Percentiles rank a stretch among this genome's conserved stretches.
These are phyloP conservation scores for Parascotia fuliginaria DNA, from an alignment of 2,888 invertebrate genomes.

Conservation along the genomic window DNA sequence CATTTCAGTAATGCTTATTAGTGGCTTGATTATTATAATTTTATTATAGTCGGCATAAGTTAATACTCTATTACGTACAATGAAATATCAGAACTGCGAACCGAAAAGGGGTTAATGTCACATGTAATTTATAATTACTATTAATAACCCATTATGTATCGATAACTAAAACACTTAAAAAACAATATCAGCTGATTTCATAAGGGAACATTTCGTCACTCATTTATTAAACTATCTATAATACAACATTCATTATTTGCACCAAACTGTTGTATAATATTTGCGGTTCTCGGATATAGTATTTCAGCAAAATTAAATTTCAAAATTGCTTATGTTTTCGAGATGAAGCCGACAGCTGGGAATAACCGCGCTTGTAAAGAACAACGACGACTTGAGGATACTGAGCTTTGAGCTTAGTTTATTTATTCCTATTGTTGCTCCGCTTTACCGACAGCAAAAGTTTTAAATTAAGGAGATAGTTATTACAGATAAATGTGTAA, in stretches of 20 bases:
- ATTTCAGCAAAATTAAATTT: constrained; percentile 34
- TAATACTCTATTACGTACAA: no score
- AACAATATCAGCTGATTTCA: no score
- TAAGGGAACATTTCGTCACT: no score
- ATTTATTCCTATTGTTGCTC: constrained; percentile 38
- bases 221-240: background rate
- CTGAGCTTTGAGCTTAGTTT: constrained; percentile 19
- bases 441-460: constrained; percentile 24
- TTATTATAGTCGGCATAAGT: no score
- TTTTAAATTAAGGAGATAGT: constrained; percentile 39
- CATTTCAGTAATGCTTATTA: no score
- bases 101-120: no score
- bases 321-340: constrained; percentile 29
- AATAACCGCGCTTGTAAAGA: constrained; percentile 23
- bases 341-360: constrained; percentile 31
- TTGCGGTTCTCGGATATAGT: constrained; percentile 6
- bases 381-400: constrained; percentile 17
- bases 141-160: no score
- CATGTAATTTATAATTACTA: no score
- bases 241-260: background rate
- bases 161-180: no score
- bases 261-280: constrained; percentile 6
- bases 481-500: constrained; percentile 38
- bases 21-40: no score
- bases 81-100: no score